Conservation (phyloP, 2,888 invertebrate genomes). For the Adelognathus sp. region DNA sequence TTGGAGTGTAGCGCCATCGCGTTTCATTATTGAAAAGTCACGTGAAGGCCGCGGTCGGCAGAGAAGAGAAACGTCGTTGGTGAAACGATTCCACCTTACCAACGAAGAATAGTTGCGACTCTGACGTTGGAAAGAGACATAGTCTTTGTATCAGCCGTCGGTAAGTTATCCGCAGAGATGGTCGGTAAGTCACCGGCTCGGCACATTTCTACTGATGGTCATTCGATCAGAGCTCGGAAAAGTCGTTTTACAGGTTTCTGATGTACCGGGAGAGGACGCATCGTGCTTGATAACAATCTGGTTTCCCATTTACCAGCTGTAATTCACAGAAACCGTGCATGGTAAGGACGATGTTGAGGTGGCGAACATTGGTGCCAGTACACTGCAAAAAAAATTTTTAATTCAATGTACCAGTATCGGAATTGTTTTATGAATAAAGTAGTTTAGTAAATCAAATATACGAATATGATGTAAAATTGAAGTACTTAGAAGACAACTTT, state of each 20-base stretch:
- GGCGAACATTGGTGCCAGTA: too few species aligned
- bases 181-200: neutral
- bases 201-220: neutral
- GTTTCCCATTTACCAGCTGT: neutral
- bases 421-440: too few species aligned
- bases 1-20: constrained; percentile 16
- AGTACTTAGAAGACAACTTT: too few species aligned
- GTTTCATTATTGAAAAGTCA: constrained; percentile 1
- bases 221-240: neutral
- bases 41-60: neutral
- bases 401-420: too few species aligned
- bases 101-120: neutral
- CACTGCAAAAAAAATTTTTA: too few species aligned
- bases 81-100: neutral
- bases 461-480: too few species aligned
- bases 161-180: neutral
- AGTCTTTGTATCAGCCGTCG: neutral
- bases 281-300: too few species aligned
- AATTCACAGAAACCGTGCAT: neutral
- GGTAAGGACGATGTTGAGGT: too few species aligned
- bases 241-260: neutral
- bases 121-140: neutral
- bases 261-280: neutral
- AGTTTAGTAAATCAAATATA: too few species aligned
- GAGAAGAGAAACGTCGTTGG: neutral